These are phyloP conservation scores for Lepidochrysops patricia DNA, from an alignment of 2,888 invertebrate genomes.

Conservation along the genomic window DNA sequence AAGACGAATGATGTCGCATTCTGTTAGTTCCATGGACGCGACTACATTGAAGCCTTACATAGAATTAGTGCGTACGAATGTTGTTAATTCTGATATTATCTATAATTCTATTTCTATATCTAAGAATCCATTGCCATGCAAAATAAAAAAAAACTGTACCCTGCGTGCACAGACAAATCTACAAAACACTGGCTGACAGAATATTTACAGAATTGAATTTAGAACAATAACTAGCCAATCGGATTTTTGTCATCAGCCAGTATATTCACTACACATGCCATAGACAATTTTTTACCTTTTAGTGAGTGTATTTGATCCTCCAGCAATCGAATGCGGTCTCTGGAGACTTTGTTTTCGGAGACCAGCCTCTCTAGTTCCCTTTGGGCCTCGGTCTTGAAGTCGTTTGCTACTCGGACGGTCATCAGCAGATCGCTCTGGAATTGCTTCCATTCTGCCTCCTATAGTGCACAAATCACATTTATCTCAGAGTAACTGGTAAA, in stretches of 20 bases:
- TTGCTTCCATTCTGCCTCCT: conserved; percentile 93
- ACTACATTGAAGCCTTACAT: conserved; percentile 40
- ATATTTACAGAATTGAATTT: conserved; percentile 9
- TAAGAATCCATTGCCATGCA: conserved; percentile 8
- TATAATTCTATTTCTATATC: neutral
- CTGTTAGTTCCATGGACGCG: conserved; percentile 31
- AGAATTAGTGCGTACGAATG: conserved; percentile 59
- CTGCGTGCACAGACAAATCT: conserved; percentile 10
- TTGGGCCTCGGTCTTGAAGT: conserved; percentile 96
- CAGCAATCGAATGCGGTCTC: conserved; percentile 83
- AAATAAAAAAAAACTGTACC: conserved; percentile 1
- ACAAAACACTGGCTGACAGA: conserved; percentile 10
- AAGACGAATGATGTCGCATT: conserved; percentile 23
- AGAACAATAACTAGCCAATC: conserved; percentile 9
- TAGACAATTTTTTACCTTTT: conserved; percentile 72
- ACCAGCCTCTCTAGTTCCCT: conserved; percentile 86
- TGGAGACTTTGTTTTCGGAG: conserved; percentile 85
- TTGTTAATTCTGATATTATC: conserved; percentile 23
- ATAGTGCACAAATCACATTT: conserved; percentile 19
- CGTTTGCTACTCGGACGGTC: conserved; percentile 95
- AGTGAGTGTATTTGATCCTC: conserved; percentile 88
- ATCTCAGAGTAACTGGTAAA: no score
- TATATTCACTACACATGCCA: conserved; percentile 6
- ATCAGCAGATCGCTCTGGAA: conserved; percentile 94
- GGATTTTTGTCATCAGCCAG: conserved; percentile 11